A percentile compares a stretch with the other conserved stretches of the same genome.
Evolutionary conservation across 2,113 vertebrate genomes (phyloP).

Genomic region (Hystrix brachyura): DNA sequence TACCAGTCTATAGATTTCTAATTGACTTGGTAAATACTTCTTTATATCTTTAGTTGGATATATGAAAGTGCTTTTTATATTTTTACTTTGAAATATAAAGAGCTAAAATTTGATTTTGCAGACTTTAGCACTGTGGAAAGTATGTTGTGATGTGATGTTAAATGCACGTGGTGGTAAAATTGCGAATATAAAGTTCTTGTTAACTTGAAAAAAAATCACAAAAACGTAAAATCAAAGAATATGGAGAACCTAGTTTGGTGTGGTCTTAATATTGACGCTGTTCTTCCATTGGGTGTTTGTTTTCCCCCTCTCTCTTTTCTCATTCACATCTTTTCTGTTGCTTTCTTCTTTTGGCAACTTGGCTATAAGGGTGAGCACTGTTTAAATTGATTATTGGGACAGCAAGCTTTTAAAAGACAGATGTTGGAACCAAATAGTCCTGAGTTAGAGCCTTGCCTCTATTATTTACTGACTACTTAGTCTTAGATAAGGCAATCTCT

Average conservation of each 20-base stretch:
- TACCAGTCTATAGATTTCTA: neutral
- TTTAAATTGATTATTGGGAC: constrained; percentile 14
- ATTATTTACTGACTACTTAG: neutral
- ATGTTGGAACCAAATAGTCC: neutral
- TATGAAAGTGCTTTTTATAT: neutral
- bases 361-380: neutral
- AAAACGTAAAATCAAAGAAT: neutral
- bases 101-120: constrained; percentile 61
- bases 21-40: constrained; percentile 21
- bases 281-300: neutral
- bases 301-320: neutral
- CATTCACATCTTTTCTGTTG: neutral
- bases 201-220: constrained; percentile 39
- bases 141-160: neutral
- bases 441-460: constrained; percentile 1
- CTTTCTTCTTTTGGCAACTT: neutral
- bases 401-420: constrained; percentile 33
- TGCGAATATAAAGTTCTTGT: neutral
- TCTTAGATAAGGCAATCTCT: constrained; percentile 14
- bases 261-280: neutral
- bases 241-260: neutral
- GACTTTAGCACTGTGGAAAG: neutral
- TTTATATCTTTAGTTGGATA: constrained; percentile 17
- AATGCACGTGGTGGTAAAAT: constrained; percentile 2
- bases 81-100: constrained; percentile 61